Conservation (phyloP, 2,888 invertebrate genomes). For the Nycteola revayana region DNA sequence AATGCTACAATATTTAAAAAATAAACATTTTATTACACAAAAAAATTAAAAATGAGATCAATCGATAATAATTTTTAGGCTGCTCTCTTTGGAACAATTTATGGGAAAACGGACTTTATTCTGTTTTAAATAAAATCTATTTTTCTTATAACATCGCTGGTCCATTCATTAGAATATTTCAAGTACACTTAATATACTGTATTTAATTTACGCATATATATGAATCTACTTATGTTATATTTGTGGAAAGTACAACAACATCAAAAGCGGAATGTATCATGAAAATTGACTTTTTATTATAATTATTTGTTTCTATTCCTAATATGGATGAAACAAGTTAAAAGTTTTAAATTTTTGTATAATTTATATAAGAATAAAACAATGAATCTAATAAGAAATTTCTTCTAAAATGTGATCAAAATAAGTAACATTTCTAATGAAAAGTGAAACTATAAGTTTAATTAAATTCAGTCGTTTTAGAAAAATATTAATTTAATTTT, state of each 20-base stretch:
- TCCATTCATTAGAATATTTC: constrained; percentile 45
- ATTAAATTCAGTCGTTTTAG: too few relatives aligned
- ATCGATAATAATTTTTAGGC: constrained; percentile 79
- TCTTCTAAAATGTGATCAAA: too few relatives aligned
- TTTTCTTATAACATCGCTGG: constrained; percentile 46
- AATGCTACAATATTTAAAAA: constrained; percentile 58
- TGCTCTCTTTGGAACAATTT: constrained; percentile 81
- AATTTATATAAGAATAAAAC: too few relatives aligned
- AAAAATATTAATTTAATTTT: too few relatives aligned
- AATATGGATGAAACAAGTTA: constrained; percentile 7
- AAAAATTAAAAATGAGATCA: constrained; percentile 78
- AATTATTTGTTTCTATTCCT: constrained; percentile 14
- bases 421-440: too few relatives aligned
- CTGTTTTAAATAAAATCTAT: constrained; percentile 39
- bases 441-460: too few relatives aligned
- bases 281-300: constrained; percentile 48
- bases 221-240: constrained; percentile 25
- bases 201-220: constrained; percentile 19
- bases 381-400: too few relatives aligned
- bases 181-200: constrained; percentile 25
- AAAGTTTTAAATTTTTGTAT: neutral
- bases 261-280: constrained; percentile 73
- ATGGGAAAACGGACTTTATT: constrained; percentile 54
- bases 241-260: constrained; percentile 51
- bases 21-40: constrained; percentile 71